Evolutionary conservation across 2,888 invertebrate genomes (phyloP).

Genomic region (Lasioglossum villosulum): DNA sequence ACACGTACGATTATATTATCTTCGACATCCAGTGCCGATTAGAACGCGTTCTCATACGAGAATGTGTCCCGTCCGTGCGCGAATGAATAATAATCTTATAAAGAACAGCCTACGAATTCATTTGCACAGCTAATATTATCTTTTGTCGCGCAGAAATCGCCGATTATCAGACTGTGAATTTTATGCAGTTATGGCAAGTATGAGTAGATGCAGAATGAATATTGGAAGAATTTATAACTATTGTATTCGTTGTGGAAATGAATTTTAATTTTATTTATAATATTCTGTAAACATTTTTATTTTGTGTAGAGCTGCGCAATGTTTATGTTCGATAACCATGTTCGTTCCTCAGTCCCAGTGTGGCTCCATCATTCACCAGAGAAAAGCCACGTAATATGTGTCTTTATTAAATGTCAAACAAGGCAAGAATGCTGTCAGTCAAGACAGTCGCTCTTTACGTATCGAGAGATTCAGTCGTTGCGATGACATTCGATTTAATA

Average conservation of each 20-base stretch:
- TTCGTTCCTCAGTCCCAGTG: not conserved
- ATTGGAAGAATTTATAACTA: not conserved
- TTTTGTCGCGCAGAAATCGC: not conserved
- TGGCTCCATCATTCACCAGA: not conserved
- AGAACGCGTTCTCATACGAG: not conserved
- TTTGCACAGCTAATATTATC: not conserved
- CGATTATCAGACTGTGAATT: not conserved
- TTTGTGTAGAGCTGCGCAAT: too few species aligned
- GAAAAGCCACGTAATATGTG: not conserved
- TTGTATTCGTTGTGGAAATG: not conserved
- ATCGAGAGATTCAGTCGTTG: not conserved
- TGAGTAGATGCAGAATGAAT: not conserved
- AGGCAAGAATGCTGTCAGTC: not conserved
- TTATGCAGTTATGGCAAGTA: not conserved
- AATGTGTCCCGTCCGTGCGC: not conserved
- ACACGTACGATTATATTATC: not conserved
- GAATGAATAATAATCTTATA: not conserved
- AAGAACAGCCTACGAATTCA: not conserved
- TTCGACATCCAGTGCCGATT: not conserved
- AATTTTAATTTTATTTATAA: too few species aligned
- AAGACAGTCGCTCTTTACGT: not conserved
- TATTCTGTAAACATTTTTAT: too few species aligned
- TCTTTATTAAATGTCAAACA: not conserved
- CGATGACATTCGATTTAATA: not conserved
- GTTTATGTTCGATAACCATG: not conserved